Evolutionary conservation across 1,140 invertebrate genomes (phyloP), one percentile per base, ranked within the genome.

Genomic region (Dreissena polymorpha): DNA sequence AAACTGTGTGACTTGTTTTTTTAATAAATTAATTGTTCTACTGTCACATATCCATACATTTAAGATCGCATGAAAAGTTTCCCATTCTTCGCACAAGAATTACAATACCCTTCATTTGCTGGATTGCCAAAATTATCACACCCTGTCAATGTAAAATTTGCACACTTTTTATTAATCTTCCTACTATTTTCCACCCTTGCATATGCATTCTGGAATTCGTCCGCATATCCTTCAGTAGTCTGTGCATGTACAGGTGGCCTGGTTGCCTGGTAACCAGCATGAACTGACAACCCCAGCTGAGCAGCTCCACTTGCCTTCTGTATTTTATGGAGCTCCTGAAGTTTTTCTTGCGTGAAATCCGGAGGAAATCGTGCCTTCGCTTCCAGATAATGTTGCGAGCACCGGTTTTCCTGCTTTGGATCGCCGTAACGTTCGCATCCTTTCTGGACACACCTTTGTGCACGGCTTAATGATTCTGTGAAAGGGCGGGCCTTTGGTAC

Each of bases 101-200:
- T 87, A 70, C 83, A 87, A 27, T 76, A 83, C 0, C 84, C 84
- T 55, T 78, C 57, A 13, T 79, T 81, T 14, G 27, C 29, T 10
- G 70, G 27, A 78, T 85, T 87, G 6, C 83, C 86, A 60, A 53
- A 85, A 55, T 85, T 85, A 51, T 12, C 27, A 65, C 86, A 85
- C n/a, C 79, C 79, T 57, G 67, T 80, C 57, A 7, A 25, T 16
- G 10, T 49, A 12, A 68, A 50, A 55, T 82, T 82, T 39, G 64
- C 67, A 57, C 79, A 82, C 16, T 18, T 16, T 25, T 12, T 74
- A 10, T 10, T 51, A 55, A 6, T 82, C 25, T 68, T 82, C 18
- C 57, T 82, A n/a, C 71, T 82, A 27, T 25, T 65, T 39, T 70
- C 25, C 18, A 80, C 14, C 27, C 21, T 60, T n/a, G 16, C 57